A percentile compares a stretch with the other conserved stretches of the same genome.
Conservation (phyloP, 2,113 vertebrate genomes). For the Cinclus cinclus region DNA sequence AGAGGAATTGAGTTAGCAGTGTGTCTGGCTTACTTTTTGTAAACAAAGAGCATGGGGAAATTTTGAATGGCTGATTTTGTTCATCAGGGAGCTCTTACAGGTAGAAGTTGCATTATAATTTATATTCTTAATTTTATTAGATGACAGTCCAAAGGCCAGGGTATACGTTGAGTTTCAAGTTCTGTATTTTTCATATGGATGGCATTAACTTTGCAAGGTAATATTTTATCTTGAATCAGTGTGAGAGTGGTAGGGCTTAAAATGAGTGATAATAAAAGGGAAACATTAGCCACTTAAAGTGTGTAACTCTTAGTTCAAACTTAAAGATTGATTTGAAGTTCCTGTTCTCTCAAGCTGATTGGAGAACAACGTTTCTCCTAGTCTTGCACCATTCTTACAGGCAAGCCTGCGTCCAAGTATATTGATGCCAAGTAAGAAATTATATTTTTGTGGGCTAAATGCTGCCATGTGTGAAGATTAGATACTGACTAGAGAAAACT, state of each 20-base stretch:
- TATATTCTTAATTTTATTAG: neutral
- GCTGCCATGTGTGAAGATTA: neutral
- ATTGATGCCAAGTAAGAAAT: neutral
- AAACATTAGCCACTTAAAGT: neutral
- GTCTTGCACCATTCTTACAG: neutral
- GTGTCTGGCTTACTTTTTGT: neutral
- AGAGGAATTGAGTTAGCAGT: neutral
- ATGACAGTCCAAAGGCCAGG: neutral
- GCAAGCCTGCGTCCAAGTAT: neutral
- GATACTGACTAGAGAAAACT: neutral
- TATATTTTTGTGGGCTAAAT: neutral
- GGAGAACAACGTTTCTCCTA: neutral
- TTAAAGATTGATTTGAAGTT: neutral
- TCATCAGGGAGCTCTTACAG: neutral
- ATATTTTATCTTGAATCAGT: neutral
- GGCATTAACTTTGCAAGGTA: neutral
- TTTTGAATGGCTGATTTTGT: neutral
- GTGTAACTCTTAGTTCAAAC: neutral
- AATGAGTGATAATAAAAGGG: neutral
- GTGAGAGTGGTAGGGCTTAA: neutral
- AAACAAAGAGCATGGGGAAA: neutral
- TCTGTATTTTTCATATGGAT: neutral
- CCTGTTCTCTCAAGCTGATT: neutral
- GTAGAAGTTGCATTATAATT: neutral
- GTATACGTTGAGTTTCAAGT: neutral